Base-by-base conservation (phyloP, 2,113 vertebrate genomes). In the Pyxicephalus adspersus region DNA sequence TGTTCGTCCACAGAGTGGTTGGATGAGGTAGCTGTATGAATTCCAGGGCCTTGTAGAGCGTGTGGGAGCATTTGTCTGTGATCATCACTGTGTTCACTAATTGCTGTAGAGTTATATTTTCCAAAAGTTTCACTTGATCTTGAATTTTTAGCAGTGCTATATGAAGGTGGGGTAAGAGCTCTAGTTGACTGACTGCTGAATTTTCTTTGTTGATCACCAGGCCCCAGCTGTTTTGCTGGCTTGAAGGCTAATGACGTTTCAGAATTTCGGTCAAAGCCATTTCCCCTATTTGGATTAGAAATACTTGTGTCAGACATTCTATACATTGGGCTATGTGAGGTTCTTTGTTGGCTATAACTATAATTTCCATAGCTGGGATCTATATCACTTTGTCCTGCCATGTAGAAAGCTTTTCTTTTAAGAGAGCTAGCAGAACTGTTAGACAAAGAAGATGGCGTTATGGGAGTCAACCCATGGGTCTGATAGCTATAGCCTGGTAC, bases 341-440 rank as follows among this genome's bases (percentile, higher is more conserved):
- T 96, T 92, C 95, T 96, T 92, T 98, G 98, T 93, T 99, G 98
- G 94, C 93, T 96, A 87, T 98, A 99, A 93, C 89, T 97, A 89
- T 98, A 99, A 93, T 94, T 96, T 90, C 93, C 96, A 88, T 99
- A 99, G 91, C 91, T 94, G 87, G 98, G 94, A 91, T 98, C 96
- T 94, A 99, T 95, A 85, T 99, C 98, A 91, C 95, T 97, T 91
- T 98, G 97, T 88, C 95, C 95, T 84, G 95, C 96, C 97, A 98
- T 98, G 85, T 98, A 99, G 92, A 99, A 99, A 90, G 98, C 98
- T 94, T 99, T 99, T 86, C 98, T 94, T 92, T 99, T 99, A 88
- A 99, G 95, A 83, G 96, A 98, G 90, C 94, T 97, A 84, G 97
- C 96, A 4, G 96, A 95, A 89, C 94, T 97, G 88, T 96, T 96